Percentiles rank a stretch among this genome's conserved stretches.
phyloP scores from a whole-genome alignment of 2,797 vertebrate genomes.

The Sparus aurata region DNA sequence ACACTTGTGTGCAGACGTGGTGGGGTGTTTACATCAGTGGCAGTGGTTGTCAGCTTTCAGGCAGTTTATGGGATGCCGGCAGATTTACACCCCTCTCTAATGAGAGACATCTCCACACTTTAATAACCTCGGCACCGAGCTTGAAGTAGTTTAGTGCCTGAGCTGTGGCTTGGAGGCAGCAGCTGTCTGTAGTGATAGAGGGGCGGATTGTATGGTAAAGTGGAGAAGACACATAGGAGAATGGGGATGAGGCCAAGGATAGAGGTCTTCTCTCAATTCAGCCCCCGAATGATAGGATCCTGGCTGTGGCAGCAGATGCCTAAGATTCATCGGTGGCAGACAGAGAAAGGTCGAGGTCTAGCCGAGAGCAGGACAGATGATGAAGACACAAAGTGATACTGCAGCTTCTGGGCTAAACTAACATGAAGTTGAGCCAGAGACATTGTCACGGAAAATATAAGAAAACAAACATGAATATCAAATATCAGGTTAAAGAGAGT shows the following conservation, averaged over 20 bases:
- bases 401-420: conserved; percentile 5
- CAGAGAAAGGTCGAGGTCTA: conserved; percentile 18
- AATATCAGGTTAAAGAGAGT: not conserved
- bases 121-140: conserved; percentile 66
- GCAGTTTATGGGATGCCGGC: conserved; percentile 65
- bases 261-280: conserved; percentile 36
- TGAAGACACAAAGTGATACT: conserved; percentile 14
- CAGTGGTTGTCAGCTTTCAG: conserved; percentile 62
- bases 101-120: conserved; percentile 79
- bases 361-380: conserved; percentile 12
- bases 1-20: conserved; percentile 55
- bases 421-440: conserved; percentile 5
- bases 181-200: conserved; percentile 54
- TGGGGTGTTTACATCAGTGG: conserved; percentile 70
- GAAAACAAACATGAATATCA: not conserved
- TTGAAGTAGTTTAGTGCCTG: conserved; percentile 60
- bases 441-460: not conserved
- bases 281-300: conserved; percentile 36
- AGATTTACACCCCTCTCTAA: conserved; percentile 79
- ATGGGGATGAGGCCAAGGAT: conserved; percentile 17
- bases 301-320: conserved; percentile 36
- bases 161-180: conserved; percentile 62
- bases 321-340: conserved; percentile 32
- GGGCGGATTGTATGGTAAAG: conserved; percentile 27
- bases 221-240: conserved; percentile 39